phyloP scores from a whole-genome alignment of 2,113 vertebrate species.

The Rutilus rutilus region DNA sequence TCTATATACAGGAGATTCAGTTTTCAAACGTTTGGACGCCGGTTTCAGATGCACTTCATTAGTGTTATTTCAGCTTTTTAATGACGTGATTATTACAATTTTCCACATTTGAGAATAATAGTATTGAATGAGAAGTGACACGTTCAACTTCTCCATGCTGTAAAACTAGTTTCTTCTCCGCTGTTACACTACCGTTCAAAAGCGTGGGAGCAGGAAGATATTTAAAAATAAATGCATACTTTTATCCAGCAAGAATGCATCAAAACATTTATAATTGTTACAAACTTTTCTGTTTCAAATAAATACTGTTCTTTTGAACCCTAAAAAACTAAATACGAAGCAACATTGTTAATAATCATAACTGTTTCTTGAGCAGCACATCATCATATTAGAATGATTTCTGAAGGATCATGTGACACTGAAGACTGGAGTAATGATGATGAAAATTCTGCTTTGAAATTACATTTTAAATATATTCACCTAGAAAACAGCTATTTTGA shows the following conservation, averaged over 20 bases:
- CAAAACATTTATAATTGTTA: not conserved
- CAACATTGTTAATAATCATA: not conserved
- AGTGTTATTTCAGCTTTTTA: not conserved
- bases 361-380: not conserved
- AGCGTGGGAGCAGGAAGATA: not conserved
- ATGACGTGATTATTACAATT: not conserved
- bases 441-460: not conserved
- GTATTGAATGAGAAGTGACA: not conserved
- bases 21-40: not conserved
- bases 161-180: not conserved
- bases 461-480: not conserved
- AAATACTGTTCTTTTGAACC: not conserved
- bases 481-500: not conserved
- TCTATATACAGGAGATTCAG: not conserved
- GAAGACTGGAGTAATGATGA: not conserved
- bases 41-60: not conserved
- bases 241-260: not conserved
- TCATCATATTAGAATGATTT: not conserved
- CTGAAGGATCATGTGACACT: not conserved
- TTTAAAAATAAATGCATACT: not conserved
- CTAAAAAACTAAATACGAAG: not conserved
- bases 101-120: not conserved
- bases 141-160: not conserved
- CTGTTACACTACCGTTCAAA: not conserved
- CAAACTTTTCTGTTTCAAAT: not conserved